phyloP scores from a whole-genome alignment of 2,113 vertebrate species.

The Tachuris rubrigastra region DNA sequence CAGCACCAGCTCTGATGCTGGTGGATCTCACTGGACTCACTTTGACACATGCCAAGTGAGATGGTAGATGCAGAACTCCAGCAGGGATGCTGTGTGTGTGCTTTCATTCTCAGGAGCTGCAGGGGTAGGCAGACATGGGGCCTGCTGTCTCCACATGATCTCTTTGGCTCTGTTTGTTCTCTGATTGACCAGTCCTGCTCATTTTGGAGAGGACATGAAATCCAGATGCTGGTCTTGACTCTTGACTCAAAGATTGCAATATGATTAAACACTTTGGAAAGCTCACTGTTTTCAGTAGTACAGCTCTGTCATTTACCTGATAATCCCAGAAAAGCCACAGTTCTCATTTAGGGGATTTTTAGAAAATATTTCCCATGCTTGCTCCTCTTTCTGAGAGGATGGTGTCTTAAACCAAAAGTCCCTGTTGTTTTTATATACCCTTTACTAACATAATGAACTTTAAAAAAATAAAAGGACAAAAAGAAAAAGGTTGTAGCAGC shows the following conservation, averaged over 20 bases:
- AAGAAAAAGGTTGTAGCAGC: background rate
- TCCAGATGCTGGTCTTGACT: background rate
- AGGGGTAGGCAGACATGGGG: background rate
- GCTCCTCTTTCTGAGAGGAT: background rate
- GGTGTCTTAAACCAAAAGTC: background rate
- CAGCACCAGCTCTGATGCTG: background rate
- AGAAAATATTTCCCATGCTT: background rate
- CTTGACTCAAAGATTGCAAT: background rate
- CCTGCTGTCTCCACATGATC: background rate
- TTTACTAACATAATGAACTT: background rate
- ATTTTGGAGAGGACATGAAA: background rate
- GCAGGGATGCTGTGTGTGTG: background rate
- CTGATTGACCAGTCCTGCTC: background rate
- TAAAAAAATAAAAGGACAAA: background rate
- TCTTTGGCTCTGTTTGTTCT: background rate
- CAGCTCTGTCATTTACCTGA: constrained; percentile 5
- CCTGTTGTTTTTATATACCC: background rate
- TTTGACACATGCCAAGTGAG: too few relatives aligned
- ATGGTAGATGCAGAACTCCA: background rate
- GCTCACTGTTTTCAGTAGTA: background rate
- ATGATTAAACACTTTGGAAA: background rate
- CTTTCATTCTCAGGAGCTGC: background rate
- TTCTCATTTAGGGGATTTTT: constrained; percentile 5
- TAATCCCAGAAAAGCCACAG: constrained; percentile 21
- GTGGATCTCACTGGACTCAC: background rate